Base-by-base conservation (phyloP, 2,797 vertebrate genomes). In the Lutjanus campechanus region DNA sequence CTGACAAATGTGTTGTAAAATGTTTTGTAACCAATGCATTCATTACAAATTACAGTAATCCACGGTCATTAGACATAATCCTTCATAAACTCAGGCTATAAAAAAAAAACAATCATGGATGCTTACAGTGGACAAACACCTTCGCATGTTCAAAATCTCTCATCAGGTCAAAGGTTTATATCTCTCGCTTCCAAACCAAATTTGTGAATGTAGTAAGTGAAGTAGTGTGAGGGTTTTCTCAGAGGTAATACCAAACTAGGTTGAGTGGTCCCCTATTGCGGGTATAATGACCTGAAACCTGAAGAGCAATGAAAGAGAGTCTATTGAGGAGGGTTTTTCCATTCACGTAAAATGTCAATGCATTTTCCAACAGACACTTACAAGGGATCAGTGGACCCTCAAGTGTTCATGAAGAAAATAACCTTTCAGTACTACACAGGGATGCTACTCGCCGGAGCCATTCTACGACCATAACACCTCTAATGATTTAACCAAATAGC, bases 281-380 rank as follows among this genome's bases (percentile, higher is more conserved):
- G 85, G 87, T 91, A 95, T 91, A 93, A 95, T 93, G 91, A 90
- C 91, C 89, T 93, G 87, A 92, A 93, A 92, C 90, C 89, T 91
- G 89, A 90, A 92, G 87, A 92, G 91, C 90, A 91, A 85, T 92
- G 93, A 90, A 92, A 93, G 84, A 80, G 88, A 93, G 83, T 93
- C 91, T 91, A 93, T 92, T 93, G 92, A 92, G 86, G 84, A 91
- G 87, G 78, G 79, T 91, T 92, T 92, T 90, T 88, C 88, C 85
- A 92, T 93, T 94, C 88, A 93, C 81, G 87, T 89, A 93, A 94
- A 95, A 95, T 95, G 94, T 93, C 93, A 95, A 91, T 93, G 93
- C 90, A 88, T 94, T 94, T 95, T 96, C 95, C 96, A 95, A 95
- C 94, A 95, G 95, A 94, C 89, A 95, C 95, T 95, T 96, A 95